Base-by-base conservation (phyloP, 2,113 vertebrate species). In the Epinephelus cyanopodus region DNA sequence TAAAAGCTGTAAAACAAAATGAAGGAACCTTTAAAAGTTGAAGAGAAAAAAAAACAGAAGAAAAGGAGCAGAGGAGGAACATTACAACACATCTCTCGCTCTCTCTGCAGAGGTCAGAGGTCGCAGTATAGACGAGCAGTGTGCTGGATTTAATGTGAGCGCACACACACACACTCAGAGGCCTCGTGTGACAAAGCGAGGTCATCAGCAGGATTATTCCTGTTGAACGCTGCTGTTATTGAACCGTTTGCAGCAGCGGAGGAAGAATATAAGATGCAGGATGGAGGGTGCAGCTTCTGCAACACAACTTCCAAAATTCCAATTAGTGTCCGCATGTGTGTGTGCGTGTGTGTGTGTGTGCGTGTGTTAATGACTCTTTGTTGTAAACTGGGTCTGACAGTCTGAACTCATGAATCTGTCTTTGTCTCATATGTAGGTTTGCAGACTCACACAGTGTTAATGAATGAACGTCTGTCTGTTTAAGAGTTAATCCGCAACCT, bases 1-100 rank as follows among this genome's bases (percentile, higher is more conserved):
- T 29, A 67, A 52, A n/a, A 57, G 69, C 9, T 27, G 21, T 6
- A 11, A 25, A 19, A 37, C 33, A 93, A 96, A 96, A 97, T 96
- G 96, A 97, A 97, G 96, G 95, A 96, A 96, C 42, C 42, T 45
- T 45, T 93, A 95, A 95, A 95, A 3, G 42, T 45, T 12, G 42
- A 45, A 10, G 42, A 45, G 42, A 45, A 8, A 45, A 12, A 6
- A 45, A 45, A 29, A 29, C 29, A 29, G 42, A 45, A 12, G 65
- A 53, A 48, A 56, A 45, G 53, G 19, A 54, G 53, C 23, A 77
- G 50, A 65, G 77, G 68, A 75, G 66, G 54, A 5, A n/a, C 52
- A 45, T 29, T 47, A 17, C 57, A 37, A 50, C 21, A 53, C 50
- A 27, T 37, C 53, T 29, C 60, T 53, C 17, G 10, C 50, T 14